Base-by-base conservation (phyloP, 2,113 vertebrate genomes). In the Addax nasomaculatus region DNA sequence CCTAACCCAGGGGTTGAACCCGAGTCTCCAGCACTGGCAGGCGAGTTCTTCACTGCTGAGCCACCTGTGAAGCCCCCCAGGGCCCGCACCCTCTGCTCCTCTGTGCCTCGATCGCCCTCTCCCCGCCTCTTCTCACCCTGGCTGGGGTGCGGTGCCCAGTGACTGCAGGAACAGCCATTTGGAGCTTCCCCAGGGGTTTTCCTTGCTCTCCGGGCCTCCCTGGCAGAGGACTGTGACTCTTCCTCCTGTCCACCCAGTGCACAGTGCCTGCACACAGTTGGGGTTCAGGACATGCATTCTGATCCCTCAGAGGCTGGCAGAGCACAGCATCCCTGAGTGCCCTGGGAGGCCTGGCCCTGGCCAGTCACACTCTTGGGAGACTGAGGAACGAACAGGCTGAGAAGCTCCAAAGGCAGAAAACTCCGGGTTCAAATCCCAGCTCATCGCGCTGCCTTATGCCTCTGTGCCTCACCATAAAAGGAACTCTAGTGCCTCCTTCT, bases 21-120 rank as follows among this genome's bases (percentile, higher is more conserved):
- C 0, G 6, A 1, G 12, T 25, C 36, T 43, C 21, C 36, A 39
- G 70, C 19, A 27, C 36, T 36, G 17, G n/a, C n/a, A 21, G 64
- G 64, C 0, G n/a, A 8, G n/a, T n/a, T 36, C 17, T 70, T 70
- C 15, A 36, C 17, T 0, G 2, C n/a, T 43, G 6, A 43, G 36
- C 23, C 36, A 7, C 21, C 36, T 25, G 70, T 6, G 70, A 43
- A 43, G 70, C 6, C 36, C 19, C 21, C 23, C 11, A 7, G 36
- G 6, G 60, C 11, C 92, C 7, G 45, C 51, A 33, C 30, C 73
- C 17, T 43, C 55, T 29, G 33, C 47, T 9, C 12, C 9, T n/a
- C 33, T 2, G 11, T 8, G 13, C 19, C 36, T 5, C 1, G 7
- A 17, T 3, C 0, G 0, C 49, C 15, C 16, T 60, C 33, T 27